Conservation (phyloP, 1,140 invertebrate species). For the Drosophila pectinifera region DNA sequence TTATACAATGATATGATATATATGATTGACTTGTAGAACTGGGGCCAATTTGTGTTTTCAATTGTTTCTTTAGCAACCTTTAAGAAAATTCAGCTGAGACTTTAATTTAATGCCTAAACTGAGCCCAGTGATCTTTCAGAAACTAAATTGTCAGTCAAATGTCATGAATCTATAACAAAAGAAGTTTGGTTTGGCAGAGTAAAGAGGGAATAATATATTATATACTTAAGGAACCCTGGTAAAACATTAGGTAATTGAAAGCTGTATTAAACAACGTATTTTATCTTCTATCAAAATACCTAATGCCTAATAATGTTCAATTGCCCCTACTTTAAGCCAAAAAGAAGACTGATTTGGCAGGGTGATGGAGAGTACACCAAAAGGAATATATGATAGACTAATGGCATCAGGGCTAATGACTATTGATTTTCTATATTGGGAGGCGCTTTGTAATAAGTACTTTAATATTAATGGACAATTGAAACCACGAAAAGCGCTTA, state of each 20-base stretch:
- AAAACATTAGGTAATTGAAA: no score
- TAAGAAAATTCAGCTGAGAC: neutral
- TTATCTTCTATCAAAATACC: neutral
- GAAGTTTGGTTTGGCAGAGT: neutral
- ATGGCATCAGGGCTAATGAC: slow-evolving; percentile 5
- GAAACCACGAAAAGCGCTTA: slow-evolving; percentile 3
- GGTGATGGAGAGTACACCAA: neutral
- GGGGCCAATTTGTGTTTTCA: neutral
- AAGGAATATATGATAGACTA: neutral
- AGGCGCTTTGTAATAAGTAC: neutral
- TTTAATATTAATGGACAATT: slow-evolving; percentile 6
- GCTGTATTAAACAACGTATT: neutral
- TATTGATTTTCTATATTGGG: slow-evolving; percentile 31
- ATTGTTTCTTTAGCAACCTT: neutral
- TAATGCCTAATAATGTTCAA: neutral
- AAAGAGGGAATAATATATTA: neutral
- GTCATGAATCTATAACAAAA: no score
- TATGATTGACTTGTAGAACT: neutral
- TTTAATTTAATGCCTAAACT: neutral
- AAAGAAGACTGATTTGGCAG: neutral
- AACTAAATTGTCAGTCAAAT: slow-evolving; percentile 6
- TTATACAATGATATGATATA: neutral
- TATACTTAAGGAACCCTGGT: neutral
- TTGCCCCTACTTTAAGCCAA: neutral
- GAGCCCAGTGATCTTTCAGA: slow-evolving; percentile 29